Base-by-base conservation (phyloP, 2,888 invertebrate genomes). In the Yponomeuta evonymella region DNA sequence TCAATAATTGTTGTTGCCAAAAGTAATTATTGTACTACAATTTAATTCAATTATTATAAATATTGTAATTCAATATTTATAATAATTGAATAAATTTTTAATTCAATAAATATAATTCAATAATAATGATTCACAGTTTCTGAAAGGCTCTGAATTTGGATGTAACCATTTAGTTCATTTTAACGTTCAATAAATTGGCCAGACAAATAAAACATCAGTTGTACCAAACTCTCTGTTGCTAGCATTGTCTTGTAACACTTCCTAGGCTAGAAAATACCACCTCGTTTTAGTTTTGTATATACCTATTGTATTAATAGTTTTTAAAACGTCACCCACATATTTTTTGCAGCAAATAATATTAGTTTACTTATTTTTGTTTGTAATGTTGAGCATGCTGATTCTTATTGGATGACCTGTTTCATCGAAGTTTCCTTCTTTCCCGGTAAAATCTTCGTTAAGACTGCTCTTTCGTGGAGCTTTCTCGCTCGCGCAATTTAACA, bases 221-320 rank as follows among this genome's bases (percentile, higher is more conserved):
- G 43, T 43, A 43, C 8, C 5, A 43, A 43, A 43, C 43, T 43
- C 0, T 43, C 9, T 1, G 43, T 43, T 43, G 43, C 43, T 43
- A 5, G 43, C 43, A 43, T 6, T 1, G 8, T 63, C 9, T n/a
- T n/a, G 6, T 62, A 63, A 6, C 29, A 63, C 1, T 63, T 63
- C 23, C 29, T 29, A 63, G 23, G 9, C 63, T 63, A 43, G 15
- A 15, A 12, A 15, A 12, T 58, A 58, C 12, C 65, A 65, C 65
- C 65, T 65, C 12, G 12, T 65, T 29, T 29, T 65, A 65, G 30
- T 65, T 30, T 33, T 65, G 65, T 65, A 67, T 51, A n/a, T 69
- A 69, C 36, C n/a, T 36, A 48, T 33, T 67, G 51, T 58, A 58
- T 58, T 58, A 12, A 58, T 58, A 58, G 51, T 58, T 58, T 58